These are phyloP conservation scores for Oceanodroma tethys DNA, from an alignment of 2,113 vertebrate genomes.

Conservation along the genomic window DNA sequence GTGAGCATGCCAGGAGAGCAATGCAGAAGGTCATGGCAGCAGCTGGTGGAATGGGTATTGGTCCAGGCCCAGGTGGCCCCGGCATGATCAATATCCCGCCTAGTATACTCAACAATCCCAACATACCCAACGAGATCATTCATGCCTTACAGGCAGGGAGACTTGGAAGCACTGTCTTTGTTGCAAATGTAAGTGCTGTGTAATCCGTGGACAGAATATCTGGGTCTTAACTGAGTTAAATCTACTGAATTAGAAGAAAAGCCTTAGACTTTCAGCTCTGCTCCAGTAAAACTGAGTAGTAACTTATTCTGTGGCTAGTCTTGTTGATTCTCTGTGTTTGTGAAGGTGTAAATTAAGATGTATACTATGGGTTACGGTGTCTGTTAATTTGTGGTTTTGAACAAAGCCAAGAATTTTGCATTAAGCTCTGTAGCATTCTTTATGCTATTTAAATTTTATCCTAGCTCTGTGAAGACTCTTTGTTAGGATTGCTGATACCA, in stretches of 20 bases:
- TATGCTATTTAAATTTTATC: background rate
- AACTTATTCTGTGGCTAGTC: background rate
- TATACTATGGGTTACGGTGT: fast-evolving
- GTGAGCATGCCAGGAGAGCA: conserved; percentile 90
- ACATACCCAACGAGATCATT: conserved; percentile 96
- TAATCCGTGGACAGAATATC: background rate
- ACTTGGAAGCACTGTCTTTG: conserved; percentile 93
- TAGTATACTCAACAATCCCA: conserved; percentile 95
- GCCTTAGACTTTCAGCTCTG: background rate
- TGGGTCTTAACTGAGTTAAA: background rate
- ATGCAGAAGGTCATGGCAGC: conserved; percentile 84
- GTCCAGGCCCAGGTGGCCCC: conserved; percentile 80
- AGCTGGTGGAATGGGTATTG: conserved; percentile 80
- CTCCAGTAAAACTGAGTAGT: background rate
- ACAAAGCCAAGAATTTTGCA: fast-evolving
- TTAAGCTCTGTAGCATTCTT: background rate
- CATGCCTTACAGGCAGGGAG: conserved; percentile 94
- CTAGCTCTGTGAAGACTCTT: too few relatives aligned
- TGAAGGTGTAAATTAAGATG: background rate
- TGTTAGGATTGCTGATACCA: fast-evolving
- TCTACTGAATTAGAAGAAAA: background rate
- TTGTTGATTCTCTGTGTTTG: background rate
- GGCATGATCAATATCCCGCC: conserved; percentile 91
- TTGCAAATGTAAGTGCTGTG: conserved; percentile 87
- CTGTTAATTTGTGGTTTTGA: background rate